These are phyloP conservation scores for Sitophilus oryzae DNA, from an alignment of 1,140 invertebrate genomes.

Conservation along the genomic window DNA sequence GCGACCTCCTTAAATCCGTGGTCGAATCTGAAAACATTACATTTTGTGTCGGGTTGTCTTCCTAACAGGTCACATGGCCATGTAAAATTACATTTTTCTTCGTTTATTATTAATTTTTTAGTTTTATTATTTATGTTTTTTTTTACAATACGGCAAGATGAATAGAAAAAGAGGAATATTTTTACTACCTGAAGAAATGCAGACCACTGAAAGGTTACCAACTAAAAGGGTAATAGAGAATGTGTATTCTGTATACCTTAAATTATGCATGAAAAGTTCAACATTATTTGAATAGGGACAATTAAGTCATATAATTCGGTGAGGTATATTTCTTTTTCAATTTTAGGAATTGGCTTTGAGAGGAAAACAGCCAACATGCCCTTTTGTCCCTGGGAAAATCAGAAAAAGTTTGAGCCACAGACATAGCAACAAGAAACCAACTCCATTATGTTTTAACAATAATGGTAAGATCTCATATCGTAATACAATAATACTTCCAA, in stretches of 20 bases:
- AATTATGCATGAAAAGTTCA: no score
- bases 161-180: slow-evolving; percentile 19
- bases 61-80: background rate
- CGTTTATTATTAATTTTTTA: background rate
- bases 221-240: slow-evolving; percentile 26
- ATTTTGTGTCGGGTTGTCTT: background rate
- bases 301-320: no score
- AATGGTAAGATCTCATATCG: slow-evolving; percentile 15
- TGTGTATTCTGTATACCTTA: no score
- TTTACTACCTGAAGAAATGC: slow-evolving; percentile 16
- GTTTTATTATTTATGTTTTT: background rate
- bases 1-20: background rate
- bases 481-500: background rate
- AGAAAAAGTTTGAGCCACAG: slow-evolving; percentile 6
- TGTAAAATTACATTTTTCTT: background rate
- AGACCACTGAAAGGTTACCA: slow-evolving; percentile 16
- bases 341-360: slow-evolving; percentile 26
- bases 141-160: slow-evolving; percentile 3
- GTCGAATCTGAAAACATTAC: background rate
- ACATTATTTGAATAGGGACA: no score
- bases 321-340: no score
- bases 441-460: slow-evolving; percentile 18
- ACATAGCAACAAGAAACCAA: slow-evolving; percentile 14
- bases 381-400: slow-evolving; percentile 18
- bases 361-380: slow-evolving; percentile 16